A percentile compares a stretch with the other conserved stretches of the same genome.
These are phyloP conservation scores for Parnassius glacialis DNA, from an alignment of 2,888 invertebrate genomes.

Conservation along the genomic window DNA sequence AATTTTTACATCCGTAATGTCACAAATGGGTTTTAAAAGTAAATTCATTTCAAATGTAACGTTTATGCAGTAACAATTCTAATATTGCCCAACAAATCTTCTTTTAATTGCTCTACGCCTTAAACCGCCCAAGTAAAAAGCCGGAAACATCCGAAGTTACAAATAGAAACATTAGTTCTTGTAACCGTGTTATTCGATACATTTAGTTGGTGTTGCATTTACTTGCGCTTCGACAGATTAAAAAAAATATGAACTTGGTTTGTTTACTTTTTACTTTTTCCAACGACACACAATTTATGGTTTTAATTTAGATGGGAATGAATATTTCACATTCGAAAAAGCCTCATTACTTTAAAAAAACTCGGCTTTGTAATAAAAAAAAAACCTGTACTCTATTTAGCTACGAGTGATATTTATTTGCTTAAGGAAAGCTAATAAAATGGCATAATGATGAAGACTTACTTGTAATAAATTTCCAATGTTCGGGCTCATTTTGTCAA, in stretches of 20 bases:
- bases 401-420: too few relatives aligned
- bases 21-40: constrained; percentile 8
- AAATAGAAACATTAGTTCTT: constrained; percentile 73
- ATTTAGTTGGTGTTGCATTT: constrained; percentile 40
- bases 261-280: constrained; percentile 23
- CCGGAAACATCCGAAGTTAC: constrained; percentile 63
- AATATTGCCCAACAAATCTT: constrained; percentile 35
- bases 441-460: too few relatives aligned
- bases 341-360: too few relatives aligned
- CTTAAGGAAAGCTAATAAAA: too few relatives aligned
- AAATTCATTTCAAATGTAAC: constrained; percentile 8
- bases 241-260: constrained; percentile 21
- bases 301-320: constrained; percentile 15
- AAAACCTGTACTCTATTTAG: too few relatives aligned
- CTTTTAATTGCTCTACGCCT: constrained; percentile 38
- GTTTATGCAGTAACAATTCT: constrained; percentile 19
- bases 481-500: too few relatives aligned
- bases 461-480: too few relatives aligned
- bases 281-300: constrained; percentile 25
- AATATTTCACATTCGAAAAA: too few relatives aligned
- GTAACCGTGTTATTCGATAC: constrained; percentile 66
- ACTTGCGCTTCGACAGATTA: constrained; percentile 27
- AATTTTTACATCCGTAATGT: too few relatives aligned
- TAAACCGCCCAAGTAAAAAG: constrained; percentile 47
- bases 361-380: too few relatives aligned